Evolutionary conservation across 92 coral and sea anemone species (phyloP).

Genomic region (Blastomussa wellsi): DNA sequence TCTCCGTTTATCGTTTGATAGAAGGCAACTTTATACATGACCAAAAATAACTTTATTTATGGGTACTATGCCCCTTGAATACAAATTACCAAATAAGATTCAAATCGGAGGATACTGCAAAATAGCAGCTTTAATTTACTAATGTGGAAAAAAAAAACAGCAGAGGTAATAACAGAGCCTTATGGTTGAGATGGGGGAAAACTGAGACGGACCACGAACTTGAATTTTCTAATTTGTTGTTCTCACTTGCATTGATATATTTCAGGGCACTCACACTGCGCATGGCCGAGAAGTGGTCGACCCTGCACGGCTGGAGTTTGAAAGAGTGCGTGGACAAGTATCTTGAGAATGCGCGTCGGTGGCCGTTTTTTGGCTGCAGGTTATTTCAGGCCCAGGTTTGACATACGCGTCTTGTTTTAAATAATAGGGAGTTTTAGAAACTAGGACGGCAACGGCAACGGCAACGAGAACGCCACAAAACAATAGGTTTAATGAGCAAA

Average conservation of each 20-base stretch:
- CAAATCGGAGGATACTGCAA: not conserved
- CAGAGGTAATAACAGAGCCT: no score
- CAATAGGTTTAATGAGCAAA: no score
- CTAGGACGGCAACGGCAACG: no score
- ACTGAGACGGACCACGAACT: no score
- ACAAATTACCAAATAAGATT: not conserved
- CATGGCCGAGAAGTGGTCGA: constrained; percentile 93
- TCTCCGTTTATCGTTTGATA: no score
- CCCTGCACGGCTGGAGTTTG: constrained; percentile 83
- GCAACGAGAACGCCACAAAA: no score
- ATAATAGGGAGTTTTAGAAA: no score
- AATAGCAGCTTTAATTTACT: not conserved
- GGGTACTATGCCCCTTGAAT: no score
- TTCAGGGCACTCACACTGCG: constrained; percentile 51
- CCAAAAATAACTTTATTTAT: no score
- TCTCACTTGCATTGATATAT: not conserved
- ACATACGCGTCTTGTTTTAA: not conserved
- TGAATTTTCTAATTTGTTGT: not conserved
- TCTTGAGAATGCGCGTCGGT: constrained; percentile 80
- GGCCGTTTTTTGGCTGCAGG: constrained; percentile 97
- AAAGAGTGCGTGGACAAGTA: constrained; percentile 86
- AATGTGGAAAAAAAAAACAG: not conserved
- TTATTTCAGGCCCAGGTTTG: constrained; percentile 91
- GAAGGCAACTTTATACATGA: no score
- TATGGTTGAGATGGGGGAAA: not conserved